phyloP scores from a whole-genome alignment of 2,797 vertebrate genomes.

The Rallus crepitans region DNA sequence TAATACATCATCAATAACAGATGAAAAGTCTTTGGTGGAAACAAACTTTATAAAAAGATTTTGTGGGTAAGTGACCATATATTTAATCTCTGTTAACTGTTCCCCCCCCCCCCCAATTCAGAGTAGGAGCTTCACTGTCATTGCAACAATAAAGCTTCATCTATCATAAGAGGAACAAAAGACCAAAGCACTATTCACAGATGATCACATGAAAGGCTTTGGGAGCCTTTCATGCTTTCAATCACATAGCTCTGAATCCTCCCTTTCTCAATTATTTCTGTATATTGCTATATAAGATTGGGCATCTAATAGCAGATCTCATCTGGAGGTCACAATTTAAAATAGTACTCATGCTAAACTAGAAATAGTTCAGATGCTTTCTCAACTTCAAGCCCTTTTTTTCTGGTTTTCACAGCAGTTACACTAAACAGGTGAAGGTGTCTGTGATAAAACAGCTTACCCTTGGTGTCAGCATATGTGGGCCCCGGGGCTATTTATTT shows the following conservation, averaged over 20 bases:
- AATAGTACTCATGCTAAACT: not conserved
- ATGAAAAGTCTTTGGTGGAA: not conserved
- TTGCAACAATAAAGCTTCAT: conserved; percentile 14
- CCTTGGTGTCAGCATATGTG: not conserved
- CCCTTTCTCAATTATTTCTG: conserved; percentile 14
- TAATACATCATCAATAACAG: not conserved
- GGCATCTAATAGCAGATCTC: not conserved
- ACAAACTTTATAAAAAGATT: not conserved
- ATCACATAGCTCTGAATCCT: not conserved
- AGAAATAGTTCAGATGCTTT: not conserved
- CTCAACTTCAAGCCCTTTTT: not conserved
- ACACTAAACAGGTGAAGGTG: not conserved
- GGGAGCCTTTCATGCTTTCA: conserved; percentile 31
- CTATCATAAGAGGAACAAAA: conserved; percentile 52
- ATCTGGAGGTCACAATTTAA: not conserved
- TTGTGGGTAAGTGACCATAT: not conserved
- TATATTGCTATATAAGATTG: not conserved
- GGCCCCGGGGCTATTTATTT: not conserved
- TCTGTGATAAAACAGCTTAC: not conserved
- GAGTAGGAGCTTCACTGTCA: conserved; percentile 8
- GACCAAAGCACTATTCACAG: conserved; percentile 37
- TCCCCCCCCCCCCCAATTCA: not conserved
- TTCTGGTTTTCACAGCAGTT: not conserved
- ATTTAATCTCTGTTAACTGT: conserved; percentile 26
- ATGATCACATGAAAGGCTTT: conserved; percentile 52